A percentile compares a stretch with the other conserved stretches of the same genome.
Evolutionary conservation across 1,140 invertebrate genomes (phyloP).

Genomic region (Brachionus angularis): DNA sequence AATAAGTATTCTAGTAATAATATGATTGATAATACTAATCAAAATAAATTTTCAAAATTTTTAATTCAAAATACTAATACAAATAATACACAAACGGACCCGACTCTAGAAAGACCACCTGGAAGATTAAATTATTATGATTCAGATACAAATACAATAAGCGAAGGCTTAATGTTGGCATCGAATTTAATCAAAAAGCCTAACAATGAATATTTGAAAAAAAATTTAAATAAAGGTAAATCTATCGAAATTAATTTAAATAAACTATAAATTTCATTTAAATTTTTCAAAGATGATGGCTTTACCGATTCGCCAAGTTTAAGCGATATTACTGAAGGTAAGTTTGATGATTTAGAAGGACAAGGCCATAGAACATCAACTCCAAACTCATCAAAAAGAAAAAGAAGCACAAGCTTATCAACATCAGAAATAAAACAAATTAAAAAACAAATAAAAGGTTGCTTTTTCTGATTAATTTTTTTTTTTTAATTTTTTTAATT

Average conservation of each 20-base stretch:
- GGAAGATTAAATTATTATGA: constrained; percentile 33
- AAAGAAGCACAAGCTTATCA: constrained; percentile 24
- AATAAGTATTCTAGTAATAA: too few species aligned
- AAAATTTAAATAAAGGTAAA: not conserved
- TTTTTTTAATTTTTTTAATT: not conserved
- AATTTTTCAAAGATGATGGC: not conserved
- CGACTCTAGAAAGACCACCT: constrained; percentile 11
- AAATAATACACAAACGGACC: not conserved
- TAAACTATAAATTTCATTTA: not conserved
- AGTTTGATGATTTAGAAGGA: constrained; percentile 38
- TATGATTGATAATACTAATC: too few species aligned
- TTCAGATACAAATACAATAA: constrained; percentile 38
- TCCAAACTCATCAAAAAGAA: constrained; percentile 13
- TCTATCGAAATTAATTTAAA: not conserved
- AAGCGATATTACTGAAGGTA: constrained; percentile 38
- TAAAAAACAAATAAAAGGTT: constrained; percentile 24
- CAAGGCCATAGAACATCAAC: constrained; percentile 27
- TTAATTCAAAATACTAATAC: constrained; percentile 8
- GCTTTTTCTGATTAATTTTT: not conserved
- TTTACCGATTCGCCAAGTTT: constrained; percentile 35
- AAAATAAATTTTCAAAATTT: too few species aligned
- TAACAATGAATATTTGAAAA: constrained; percentile 28
- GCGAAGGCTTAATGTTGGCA: constrained; percentile 26
- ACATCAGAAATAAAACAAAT: constrained; percentile 20
- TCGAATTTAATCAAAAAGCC: constrained; percentile 30